A percentile compares a stretch with the other conserved stretches of the same genome.
Conservation (phyloP, 2,797 vertebrate species). For the Rhinella marina region DNA sequence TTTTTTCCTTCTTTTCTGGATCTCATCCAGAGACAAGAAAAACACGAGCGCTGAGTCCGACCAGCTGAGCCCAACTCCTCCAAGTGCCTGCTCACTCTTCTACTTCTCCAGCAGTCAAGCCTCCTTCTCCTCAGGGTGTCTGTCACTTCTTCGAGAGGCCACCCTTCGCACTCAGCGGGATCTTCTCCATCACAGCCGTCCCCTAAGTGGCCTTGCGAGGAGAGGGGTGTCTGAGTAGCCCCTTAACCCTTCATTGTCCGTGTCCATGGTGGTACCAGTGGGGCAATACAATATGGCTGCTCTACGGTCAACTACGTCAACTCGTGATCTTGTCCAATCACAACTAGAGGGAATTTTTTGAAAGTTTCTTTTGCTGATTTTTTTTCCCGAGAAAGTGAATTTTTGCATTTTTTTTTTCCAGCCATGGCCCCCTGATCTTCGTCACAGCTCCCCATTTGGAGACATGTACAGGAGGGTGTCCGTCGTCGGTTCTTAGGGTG, state of each 20-base stretch:
- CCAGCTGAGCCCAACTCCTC: slow-evolving; percentile 29
- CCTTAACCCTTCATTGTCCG: background rate
- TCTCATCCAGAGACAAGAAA: slow-evolving; percentile 45
- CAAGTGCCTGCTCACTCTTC: background rate
- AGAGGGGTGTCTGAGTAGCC: background rate
- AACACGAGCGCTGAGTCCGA: slow-evolving; percentile 33
- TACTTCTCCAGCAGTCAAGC: background rate
- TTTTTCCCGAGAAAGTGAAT: background rate
- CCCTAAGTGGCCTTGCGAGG: background rate
- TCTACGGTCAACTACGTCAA: background rate
- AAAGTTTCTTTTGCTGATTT: background rate
- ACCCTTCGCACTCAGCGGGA: background rate
- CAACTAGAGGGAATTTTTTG: background rate
- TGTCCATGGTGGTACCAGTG: background rate
- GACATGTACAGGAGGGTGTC: background rate
- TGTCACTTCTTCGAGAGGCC: background rate
- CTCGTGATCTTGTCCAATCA: background rate
- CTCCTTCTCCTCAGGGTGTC: background rate
- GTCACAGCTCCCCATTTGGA: background rate
- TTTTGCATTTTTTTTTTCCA: background rate
- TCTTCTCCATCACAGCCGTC: background rate
- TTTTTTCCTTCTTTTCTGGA: slow-evolving; percentile 49
- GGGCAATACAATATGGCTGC: slow-evolving; percentile 39
- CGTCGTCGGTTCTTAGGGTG: background rate
- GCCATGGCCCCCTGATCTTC: background rate